Evolutionary conservation across 2,113 vertebrate species (phyloP), one percentile per base, ranked within the genome.

Genomic region (Sylvietta virens): DNA sequence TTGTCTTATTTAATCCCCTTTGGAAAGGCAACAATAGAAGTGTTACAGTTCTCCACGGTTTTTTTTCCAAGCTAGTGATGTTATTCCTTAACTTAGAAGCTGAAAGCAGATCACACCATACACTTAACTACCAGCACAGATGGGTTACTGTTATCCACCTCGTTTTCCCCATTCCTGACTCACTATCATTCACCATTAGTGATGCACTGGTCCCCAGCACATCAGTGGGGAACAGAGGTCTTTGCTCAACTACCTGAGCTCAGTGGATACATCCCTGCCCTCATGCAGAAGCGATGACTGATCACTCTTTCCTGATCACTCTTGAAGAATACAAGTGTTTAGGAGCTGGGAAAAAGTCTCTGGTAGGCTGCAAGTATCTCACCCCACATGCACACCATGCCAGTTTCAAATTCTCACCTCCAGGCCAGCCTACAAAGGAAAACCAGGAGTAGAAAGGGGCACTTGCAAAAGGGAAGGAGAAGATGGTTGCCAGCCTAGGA

Each of bases 1-100:
- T 90, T 96, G 90, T 96, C 93, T 86, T 71, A 86, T 79, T 96
- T 93, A 96, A 94, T 95, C 82, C 93, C 60, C 56, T 86, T 88
- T 93, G 82, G 90, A 97, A 88, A 83, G 37, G 47, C 94, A 96
- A 94, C 93, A 96, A 92, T 93, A 96, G 92, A 83, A 50, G 27
- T 86, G 44, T 37, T 88, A 70, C 11, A 92, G 71, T 65, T 90
- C 64, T 71, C 33, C 27, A 5, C 27, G 48, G 86, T 61, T 90
- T 31, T 53, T 92, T 69, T 85, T 15, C 74, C 64, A 88, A 84
- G 57, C 45, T 65, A 54, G 50, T 24, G 61, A 73, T 85, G 66
- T 45, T 96, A 77, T 44, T 91, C 33, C 53, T 92, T 62, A 64
- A 71, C 79, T 88, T 24, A 71, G 51, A 92, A 94, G 56, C 44